phyloP scores from a whole-genome alignment of 2,113 vertebrate genomes.

The Macrotis lagotis region DNA sequence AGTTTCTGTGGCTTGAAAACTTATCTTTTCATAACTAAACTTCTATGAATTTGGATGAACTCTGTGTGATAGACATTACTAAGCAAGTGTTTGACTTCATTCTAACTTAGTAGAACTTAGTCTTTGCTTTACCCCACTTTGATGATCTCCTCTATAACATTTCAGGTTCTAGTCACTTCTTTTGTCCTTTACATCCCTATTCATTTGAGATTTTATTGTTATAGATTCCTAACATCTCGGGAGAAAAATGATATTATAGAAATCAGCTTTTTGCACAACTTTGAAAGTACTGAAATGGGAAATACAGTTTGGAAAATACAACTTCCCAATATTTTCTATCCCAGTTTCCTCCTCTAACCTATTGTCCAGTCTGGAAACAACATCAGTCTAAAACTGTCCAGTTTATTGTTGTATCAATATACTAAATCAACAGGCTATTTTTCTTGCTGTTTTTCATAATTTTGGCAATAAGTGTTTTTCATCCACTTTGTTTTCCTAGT shows the following conservation, averaged over 20 bases:
- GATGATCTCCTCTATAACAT: neutral
- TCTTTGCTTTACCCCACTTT: neutral
- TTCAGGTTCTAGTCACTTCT: neutral
- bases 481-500: slow-evolving; percentile 4
- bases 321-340: neutral
- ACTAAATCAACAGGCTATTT: neutral
- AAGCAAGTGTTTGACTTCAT: neutral
- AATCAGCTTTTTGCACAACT: neutral
- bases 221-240: neutral
- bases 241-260: neutral
- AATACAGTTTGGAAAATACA: neutral
- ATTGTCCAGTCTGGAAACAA: neutral
- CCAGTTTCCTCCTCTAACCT: neutral
- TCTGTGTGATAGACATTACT: neutral
- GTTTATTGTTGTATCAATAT: neutral
- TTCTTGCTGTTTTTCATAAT: neutral
- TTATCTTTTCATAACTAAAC: neutral
- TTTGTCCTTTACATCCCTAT: neutral
- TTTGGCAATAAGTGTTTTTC: neutral
- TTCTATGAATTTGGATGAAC: neutral
- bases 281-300: neutral
- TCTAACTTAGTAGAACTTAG: neutral
- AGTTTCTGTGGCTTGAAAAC: neutral
- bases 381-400: neutral
- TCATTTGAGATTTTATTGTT: neutral